These are phyloP conservation scores for Neelides sp. DNA, from an alignment of 1,140 invertebrate species.

Conservation along the genomic window DNA sequence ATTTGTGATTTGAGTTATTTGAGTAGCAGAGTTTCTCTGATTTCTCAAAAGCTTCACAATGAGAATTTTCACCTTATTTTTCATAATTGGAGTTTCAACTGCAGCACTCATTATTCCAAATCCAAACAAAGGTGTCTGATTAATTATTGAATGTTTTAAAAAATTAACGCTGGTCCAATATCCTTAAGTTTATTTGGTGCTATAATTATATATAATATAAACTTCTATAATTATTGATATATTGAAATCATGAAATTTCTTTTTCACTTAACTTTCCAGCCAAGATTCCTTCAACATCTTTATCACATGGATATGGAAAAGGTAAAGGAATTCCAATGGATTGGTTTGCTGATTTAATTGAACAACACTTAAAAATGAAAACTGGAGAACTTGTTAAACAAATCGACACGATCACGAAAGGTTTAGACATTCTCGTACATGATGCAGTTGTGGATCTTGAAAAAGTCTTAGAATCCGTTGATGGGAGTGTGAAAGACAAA, in stretches of 20 bases:
- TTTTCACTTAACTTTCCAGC: not conserved
- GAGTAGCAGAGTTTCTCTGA: not conserved
- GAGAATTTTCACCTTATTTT: not conserved
- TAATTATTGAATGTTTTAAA: not conserved
- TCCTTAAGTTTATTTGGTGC: not conserved
- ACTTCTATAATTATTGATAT: not conserved
- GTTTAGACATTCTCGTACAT: not conserved
- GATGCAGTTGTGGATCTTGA: not conserved
- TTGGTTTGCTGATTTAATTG: constrained; percentile 15
- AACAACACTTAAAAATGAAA: not conserved
- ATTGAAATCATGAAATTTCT: not conserved
- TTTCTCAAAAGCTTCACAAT: not conserved
- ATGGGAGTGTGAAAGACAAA: not conserved
- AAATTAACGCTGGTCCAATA: not conserved
- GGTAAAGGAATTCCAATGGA: not conserved
- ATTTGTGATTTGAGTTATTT: not conserved
- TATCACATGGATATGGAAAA: not conserved
- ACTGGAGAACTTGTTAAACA: constrained; percentile 3
- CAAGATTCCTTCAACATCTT: not conserved
- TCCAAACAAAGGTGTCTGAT: not conserved
- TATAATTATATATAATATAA: not conserved
- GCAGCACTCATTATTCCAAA: not conserved
- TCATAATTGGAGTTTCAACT: not conserved
- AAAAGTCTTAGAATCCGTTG: not conserved
- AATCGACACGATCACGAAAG: not conserved